Conservation (phyloP, 2,797 vertebrate species). For the Platyrinchus mystaceus region DNA sequence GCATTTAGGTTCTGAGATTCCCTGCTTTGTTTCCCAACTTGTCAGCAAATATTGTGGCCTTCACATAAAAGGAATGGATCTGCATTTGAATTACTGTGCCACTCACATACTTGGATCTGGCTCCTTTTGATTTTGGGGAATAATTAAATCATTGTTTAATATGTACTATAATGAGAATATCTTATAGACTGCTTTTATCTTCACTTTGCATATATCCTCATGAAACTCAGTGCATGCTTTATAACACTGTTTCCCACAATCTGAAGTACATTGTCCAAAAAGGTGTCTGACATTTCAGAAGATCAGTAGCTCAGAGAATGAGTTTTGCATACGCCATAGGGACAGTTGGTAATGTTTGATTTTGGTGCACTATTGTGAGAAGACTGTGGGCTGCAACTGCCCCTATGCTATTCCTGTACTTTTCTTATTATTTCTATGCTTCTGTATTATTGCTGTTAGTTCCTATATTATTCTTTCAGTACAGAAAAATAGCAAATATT, state of each 20-base stretch:
- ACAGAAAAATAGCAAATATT: not conserved
- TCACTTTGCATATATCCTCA: not conserved
- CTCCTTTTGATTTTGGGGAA: not conserved
- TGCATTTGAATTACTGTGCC: not conserved
- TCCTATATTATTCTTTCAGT: not conserved
- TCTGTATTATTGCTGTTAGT: not conserved
- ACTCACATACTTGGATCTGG: not conserved
- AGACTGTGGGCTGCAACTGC: accelerated
- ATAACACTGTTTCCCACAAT: not conserved
- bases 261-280: not conserved
- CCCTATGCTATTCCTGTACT: not conserved
- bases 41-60: constrained; percentile 2
- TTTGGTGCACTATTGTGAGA: not conserved
- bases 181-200: not conserved
- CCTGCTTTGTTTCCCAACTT: not conserved
- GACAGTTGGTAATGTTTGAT: not conserved
- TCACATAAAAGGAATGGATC: not conserved
- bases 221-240: not conserved
- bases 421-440: not conserved
- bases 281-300: not conserved
- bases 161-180: not conserved
- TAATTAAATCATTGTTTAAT: not conserved
- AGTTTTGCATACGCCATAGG: not conserved
- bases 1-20: not conserved
- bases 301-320: not conserved